Evolutionary conservation across 2,797 vertebrate species (phyloP), one percentile per base, ranked within the genome.

Genomic region (Otolemur crassicaudatus): DNA sequence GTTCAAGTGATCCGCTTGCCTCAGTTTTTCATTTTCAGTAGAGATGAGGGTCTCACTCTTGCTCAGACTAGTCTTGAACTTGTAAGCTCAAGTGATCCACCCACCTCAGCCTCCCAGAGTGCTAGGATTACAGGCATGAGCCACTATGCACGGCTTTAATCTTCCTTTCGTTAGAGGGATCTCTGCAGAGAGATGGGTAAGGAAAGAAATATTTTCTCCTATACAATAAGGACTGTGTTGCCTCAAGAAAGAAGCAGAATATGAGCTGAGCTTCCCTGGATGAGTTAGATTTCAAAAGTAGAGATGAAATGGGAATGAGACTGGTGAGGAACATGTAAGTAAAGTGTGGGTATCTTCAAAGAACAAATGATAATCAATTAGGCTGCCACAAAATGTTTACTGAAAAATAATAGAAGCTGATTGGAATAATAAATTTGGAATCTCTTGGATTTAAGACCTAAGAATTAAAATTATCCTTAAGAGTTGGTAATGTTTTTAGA

Each of bases 251-350:
- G 17, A 75, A 49, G 49, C 7, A 69, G 63, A 43, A 88, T 77
- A 17, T 88, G 6, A 76, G 31, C 40, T 61, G 29, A 88, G 46
- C 49, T 88, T 92, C 77, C 34, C 63, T 40, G 14, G 29, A 65
- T 80, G 27, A 89, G 40, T 92, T 73, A 84, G 69, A 72, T 95
- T 89, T 93, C 63, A 72, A 84, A 53, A 22, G 9, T 16, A 92
- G 34, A 70, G 23, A 61, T 86, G 58, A 82, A 87, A 5, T 61
- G 22, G 65, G 49, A n/a, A 85, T 61, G 6, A 89, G 34, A 92
- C 0, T 72, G 19, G 22, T 65, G 1, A 81, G 20, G 40, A 87
- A 87, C 37, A 31, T 82, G 53, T 10, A 31, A 69, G n/a, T 61
- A 92, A 83, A 80, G 40, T 40, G 37, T 90, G 20, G 90, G 72